These are phyloP conservation scores for Drosophila serrata DNA, from an alignment of 1,140 invertebrate genomes.

Conservation along the genomic window DNA sequence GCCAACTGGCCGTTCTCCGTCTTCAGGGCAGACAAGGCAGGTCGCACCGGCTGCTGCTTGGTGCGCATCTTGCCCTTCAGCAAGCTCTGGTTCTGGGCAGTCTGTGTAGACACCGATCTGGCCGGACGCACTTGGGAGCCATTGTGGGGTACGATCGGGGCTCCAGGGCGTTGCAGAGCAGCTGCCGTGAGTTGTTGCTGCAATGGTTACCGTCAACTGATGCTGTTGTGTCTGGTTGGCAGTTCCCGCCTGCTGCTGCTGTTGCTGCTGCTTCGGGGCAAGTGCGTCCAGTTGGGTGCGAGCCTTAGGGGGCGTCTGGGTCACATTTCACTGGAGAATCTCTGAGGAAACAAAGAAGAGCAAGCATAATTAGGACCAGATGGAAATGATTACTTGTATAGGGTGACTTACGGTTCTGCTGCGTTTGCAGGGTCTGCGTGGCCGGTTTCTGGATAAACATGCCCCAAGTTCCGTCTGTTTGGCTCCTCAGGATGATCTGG, in stretches of 20 bases:
- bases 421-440: constrained; percentile 81
- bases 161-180: constrained; percentile 62
- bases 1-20: constrained; percentile 87
- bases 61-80: no score
- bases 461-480: constrained; percentile 89
- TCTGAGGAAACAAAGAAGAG: constrained; percentile 39
- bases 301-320: no score
- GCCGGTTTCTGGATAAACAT: constrained; percentile 96
- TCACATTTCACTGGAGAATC: no score
- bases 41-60: constrained; percentile 86
- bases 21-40: constrained; percentile 87
- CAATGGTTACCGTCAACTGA: constrained; percentile 55
- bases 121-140: constrained; percentile 89
- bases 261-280: constrained; percentile 73
- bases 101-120: constrained; percentile 91
- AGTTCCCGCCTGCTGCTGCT: constrained; percentile 34
- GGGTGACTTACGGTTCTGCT: constrained; percentile 77
- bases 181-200: constrained; percentile 62
- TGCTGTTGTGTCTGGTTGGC: constrained; percentile 39
- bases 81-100: no score
- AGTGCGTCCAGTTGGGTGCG: no score
- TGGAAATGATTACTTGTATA: constrained; percentile 36
- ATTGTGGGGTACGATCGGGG: constrained; percentile 87
- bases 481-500: constrained; percentile 93
- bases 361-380: background rate